These are phyloP conservation scores for Pygathrix nemaeus DNA, from an alignment of 2,113 vertebrate genomes.

Conservation along the genomic window DNA sequence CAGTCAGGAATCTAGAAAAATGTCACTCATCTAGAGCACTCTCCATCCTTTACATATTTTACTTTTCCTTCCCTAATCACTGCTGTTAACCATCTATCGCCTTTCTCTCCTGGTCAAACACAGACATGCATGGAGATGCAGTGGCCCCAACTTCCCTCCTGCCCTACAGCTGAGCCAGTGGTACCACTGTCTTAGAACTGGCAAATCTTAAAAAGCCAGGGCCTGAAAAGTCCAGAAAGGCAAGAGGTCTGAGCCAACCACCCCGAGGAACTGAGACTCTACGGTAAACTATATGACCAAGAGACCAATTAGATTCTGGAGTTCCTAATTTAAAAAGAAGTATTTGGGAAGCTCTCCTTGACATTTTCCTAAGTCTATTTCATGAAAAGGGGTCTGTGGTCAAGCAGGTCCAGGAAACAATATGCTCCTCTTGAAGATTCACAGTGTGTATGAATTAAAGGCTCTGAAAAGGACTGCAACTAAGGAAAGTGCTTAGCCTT, in stretches of 20 bases:
- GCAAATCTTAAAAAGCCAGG: neutral
- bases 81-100: neutral
- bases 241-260: neutral
- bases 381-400: neutral
- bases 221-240: neutral
- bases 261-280: neutral
- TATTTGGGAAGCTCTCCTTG: neutral
- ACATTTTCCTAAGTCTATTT: neutral
- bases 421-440: rapidly evolving
- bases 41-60: neutral
- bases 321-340: neutral
- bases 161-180: neutral
- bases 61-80: neutral
- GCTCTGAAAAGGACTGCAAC: neutral
- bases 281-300: rapidly evolving
- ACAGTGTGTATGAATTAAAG: rapidly evolving
- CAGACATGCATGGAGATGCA: rapidly evolving
- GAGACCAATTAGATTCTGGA: neutral
- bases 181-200: neutral
- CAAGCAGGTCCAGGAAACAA: rapidly evolving
- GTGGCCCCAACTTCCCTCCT: neutral
- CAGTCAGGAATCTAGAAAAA: neutral
- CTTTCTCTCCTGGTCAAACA: neutral
- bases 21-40: neutral
- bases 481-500: neutral